These are phyloP conservation scores for Solenopsis fugax DNA, from an alignment of 1,140 invertebrate species.

Conservation along the genomic window DNA sequence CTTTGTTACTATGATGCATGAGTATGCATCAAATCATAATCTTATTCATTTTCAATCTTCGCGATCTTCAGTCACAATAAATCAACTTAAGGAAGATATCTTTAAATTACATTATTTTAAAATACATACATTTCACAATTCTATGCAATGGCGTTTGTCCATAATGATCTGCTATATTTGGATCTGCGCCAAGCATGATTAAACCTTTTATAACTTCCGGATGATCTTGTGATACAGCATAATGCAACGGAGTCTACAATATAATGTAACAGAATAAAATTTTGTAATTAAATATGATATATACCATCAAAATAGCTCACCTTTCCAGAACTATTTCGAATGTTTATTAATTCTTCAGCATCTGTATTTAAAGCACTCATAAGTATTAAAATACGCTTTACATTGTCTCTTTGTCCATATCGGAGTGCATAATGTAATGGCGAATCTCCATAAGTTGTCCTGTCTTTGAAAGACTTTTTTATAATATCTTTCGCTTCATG, in stretches of 20 bases:
- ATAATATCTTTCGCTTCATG: slow-evolving; percentile 66
- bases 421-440: slow-evolving; percentile 81
- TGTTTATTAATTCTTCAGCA: slow-evolving; percentile 75
- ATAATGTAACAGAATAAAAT: slow-evolving; percentile 71
- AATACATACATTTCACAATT: slow-evolving; percentile 84
- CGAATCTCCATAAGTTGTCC: slow-evolving; percentile 80
- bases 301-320: slow-evolving; percentile 63
- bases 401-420: slow-evolving; percentile 76
- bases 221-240: slow-evolving; percentile 85
- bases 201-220: slow-evolving; percentile 82
- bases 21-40: too few relatives aligned
- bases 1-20: too few relatives aligned
- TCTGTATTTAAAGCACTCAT: slow-evolving; percentile 71
- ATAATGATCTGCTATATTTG: slow-evolving; percentile 85
- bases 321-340: slow-evolving; percentile 80
- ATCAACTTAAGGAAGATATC: too few relatives aligned
- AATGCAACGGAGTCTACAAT: slow-evolving; percentile 86
- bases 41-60: too few relatives aligned
- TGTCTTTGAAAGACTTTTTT: slow-evolving; percentile 75
- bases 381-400: slow-evolving; percentile 78
- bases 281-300: slow-evolving; percentile 44
- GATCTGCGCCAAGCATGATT: slow-evolving; percentile 85
- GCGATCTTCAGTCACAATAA: too few relatives aligned
- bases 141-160: slow-evolving; percentile 87
- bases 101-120: slow-evolving; percentile 2